Conservation (phyloP, 2,888 invertebrate species). For the Andrena bicolor region DNA sequence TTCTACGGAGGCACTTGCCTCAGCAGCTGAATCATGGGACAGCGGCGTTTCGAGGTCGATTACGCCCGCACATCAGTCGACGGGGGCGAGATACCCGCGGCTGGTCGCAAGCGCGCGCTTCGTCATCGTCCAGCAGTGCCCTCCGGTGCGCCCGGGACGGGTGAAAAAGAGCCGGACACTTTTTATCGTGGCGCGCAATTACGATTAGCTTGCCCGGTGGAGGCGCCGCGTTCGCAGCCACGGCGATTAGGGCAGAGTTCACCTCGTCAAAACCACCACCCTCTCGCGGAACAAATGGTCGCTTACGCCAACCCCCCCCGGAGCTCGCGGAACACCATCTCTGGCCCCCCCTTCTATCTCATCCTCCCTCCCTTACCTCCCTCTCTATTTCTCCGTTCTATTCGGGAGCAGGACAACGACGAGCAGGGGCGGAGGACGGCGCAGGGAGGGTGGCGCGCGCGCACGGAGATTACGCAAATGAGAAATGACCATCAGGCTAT, state of each 20-base stretch:
- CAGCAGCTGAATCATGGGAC: not conserved
- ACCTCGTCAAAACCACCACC: slow-evolving; percentile 79
- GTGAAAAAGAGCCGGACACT: slow-evolving; percentile 80
- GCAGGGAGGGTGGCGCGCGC: slow-evolving; percentile 47
- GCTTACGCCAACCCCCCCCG: slow-evolving; percentile 60
- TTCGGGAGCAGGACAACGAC: slow-evolving; percentile 48
- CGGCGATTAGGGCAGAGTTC: slow-evolving; percentile 76
- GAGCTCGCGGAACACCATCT: slow-evolving; percentile 49
- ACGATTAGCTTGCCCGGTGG: slow-evolving; percentile 78
- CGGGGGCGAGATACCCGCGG: slow-evolving; percentile 13
- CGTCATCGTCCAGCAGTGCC: slow-evolving; percentile 61
- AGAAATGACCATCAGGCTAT: slow-evolving; percentile 83
- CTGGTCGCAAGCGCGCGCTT: slow-evolving; percentile 50
- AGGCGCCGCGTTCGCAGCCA: slow-evolving; percentile 44
- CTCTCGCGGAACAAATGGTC: slow-evolving; percentile 79
- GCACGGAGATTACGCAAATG: slow-evolving; percentile 84
- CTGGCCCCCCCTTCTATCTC: slow-evolving; percentile 14
- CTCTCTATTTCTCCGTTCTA: slow-evolving; percentile 16
- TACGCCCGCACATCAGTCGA: slow-evolving; percentile 34
- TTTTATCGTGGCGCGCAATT: slow-evolving; percentile 81
- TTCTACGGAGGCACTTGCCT: not conserved
- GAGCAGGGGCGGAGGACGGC: slow-evolving; percentile 14
- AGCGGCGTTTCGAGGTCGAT: slow-evolving; percentile 49
- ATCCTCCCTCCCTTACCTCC: not conserved
- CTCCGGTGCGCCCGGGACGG: slow-evolving; percentile 53